Base-by-base conservation (phyloP, 2,113 vertebrate genomes). In the Sander lucioperca region DNA sequence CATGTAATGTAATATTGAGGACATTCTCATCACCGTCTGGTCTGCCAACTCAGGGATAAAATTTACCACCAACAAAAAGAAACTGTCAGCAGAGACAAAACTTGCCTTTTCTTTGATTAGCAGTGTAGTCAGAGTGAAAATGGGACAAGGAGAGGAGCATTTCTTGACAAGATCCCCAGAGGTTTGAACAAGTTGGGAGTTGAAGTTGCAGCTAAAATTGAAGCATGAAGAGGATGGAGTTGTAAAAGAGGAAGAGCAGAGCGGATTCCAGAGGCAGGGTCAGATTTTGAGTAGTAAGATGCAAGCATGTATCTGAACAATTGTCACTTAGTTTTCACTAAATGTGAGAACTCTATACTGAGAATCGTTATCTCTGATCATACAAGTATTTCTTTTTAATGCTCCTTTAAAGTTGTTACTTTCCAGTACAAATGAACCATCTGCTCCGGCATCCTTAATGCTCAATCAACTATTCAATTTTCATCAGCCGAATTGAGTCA, bases 381-480 rank as follows among this genome's bases (percentile, higher is more conserved):
- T 30, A 21, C 30, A 59, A 53, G 3, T 33, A 64, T 56, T 50
- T 45, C 23, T 69, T 61, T 74, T 54, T 70, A 76, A 89, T 83
- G 47, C 54, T 80, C 25, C 48, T 80, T 72, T 84, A 72, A 84
- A 82, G 63, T 70, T 79, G 21, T 18, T 71, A 74, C 75, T 57
- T 50, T 66, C 23, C 64, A 27, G n/a, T n/a, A 82, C 57, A 86
- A 82, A 86, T 69, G 4, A 75, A 80, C 33, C 68, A 53, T 82
- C 68, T 80, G 53, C 53, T 51, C 27, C 62, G 54, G 33, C 77
- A 70, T 80, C 77, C 86, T 80, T 75, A 78, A 83, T 69, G 75
- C 74, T 78, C 61, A 77, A 86, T 87, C 66, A 77, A 2, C 73
- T 77, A 59, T 86, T 70, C 47, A 7, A 79, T 77, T 83, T 89